phyloP scores from a whole-genome alignment of 2,888 invertebrate species.

The Drosophila setosimentum region DNA sequence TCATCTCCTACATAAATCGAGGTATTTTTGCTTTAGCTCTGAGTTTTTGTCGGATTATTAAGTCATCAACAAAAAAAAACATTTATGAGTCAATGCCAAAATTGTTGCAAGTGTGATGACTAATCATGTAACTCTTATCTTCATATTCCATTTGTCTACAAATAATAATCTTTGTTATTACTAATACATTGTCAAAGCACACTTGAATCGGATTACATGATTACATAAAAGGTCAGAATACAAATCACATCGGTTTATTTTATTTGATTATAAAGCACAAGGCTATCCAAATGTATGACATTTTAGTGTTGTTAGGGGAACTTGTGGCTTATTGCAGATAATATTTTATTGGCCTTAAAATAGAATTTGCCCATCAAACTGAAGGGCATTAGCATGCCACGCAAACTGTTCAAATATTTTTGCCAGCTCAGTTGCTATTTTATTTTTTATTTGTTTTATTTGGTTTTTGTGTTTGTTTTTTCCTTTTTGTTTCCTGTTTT shows the following conservation, averaged over 20 bases:
- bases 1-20: conserved; percentile 18
- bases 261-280: background rate
- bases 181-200: background rate
- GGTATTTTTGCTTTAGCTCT: conserved; percentile 10
- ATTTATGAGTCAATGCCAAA: background rate
- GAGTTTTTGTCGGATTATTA: background rate
- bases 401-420: conserved; percentile 42
- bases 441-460: conserved; percentile 35
- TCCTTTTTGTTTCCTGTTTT: conserved; percentile 24
- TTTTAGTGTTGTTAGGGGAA: background rate
- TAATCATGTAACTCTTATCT: background rate
- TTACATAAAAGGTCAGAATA: background rate
- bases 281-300: background rate
- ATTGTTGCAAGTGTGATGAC: background rate
- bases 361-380: background rate
- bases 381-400: conserved; percentile 37
- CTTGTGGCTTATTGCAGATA: background rate
- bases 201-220: background rate
- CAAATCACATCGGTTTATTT: background rate
- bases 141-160: background rate
- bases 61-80: background rate
- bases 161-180: background rate
- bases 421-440: conserved; percentile 58
- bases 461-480: conserved; percentile 12
- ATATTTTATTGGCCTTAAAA: conserved; percentile 9